Evolutionary conservation across 2,888 invertebrate genomes (phyloP).

Genomic region (Hartigia nigra): DNA sequence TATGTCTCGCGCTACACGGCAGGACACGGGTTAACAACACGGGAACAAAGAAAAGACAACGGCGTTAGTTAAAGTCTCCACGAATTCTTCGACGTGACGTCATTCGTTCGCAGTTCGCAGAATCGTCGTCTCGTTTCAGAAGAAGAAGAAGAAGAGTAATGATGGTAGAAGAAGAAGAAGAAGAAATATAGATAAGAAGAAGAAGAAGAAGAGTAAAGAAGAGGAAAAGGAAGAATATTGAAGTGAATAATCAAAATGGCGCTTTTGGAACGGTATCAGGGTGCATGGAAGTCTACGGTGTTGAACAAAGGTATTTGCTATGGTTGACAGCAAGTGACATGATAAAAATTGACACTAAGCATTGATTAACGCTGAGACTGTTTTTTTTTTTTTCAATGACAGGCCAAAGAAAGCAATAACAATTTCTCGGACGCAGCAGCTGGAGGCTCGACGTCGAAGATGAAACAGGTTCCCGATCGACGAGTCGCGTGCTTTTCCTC

Average conservation of each 20-base stretch:
- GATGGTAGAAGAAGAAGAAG: conserved; percentile 48
- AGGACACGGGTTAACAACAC: conserved; percentile 68
- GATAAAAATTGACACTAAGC: background rate
- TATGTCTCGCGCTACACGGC: conserved; percentile 92
- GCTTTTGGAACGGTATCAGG: background rate
- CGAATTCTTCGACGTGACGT: conserved; percentile 6
- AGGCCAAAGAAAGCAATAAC: background rate
- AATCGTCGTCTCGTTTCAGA: conserved; percentile 3
- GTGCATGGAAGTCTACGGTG: background rate
- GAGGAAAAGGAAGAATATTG: conserved; percentile 20
- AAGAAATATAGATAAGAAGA: conserved; percentile 36
- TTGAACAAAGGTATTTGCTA: background rate
- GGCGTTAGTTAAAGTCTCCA: conserved; percentile 73
- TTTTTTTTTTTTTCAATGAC: background rate
- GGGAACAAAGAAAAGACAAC: conserved; percentile 76
- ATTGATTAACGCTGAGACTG: background rate
- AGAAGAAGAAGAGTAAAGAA: conserved; percentile 31
- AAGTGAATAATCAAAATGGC: background rate
- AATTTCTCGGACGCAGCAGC: conserved; percentile 22
- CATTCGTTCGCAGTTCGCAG: background rate
- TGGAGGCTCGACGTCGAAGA: conserved; percentile 50
- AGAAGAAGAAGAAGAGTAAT: conserved; percentile 24
- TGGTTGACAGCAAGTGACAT: background rate
- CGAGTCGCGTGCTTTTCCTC: conserved; percentile 37
- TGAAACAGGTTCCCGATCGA: conserved; percentile 42